Evolutionary conservation across 2,113 vertebrate species (phyloP), one percentile per base, ranked within the genome.

Genomic region (Salminus brasiliensis): DNA sequence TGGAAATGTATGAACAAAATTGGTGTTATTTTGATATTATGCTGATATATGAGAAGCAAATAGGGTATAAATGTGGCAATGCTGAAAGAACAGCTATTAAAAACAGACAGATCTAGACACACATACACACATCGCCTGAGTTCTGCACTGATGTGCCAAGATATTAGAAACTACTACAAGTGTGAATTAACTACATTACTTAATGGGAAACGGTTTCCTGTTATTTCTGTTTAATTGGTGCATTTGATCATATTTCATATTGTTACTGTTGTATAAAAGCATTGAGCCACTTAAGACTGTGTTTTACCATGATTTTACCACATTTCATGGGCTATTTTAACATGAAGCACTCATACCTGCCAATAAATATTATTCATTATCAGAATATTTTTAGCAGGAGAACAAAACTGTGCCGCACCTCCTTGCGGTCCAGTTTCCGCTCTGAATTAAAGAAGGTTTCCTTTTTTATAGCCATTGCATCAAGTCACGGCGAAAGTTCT

Each of bases 1-100:
- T 43, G 55, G 25, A 75, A 69, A 34, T 74, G 10, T 55, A 59
- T 32, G 45, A 25, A 55, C 1, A 15, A 69, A 76, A 72, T n/a
- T 25, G 43, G 6, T 21, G 62, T 66, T 66, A 66, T 66, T 66
- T 23, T 39, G 32, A 39, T n/a, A 36, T 21, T 18, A 21, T 34
- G 32, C 27, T 72, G 34, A 41, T 81, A 53, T 21, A n/a, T 36
- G 60, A 36, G 5, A 16, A 52, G 45, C 60, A 52, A 29, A 30
- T 16, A 41, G 49, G 30, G 49, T 34, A 52, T 65, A 23, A 36
- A 75, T 65, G 11, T 10, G 27, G 36, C 1, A 23, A 16, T 34
- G n/a, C 3, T 39, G 30, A 53, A 13, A n/a, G 13, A 53, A 47
- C 1, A 41, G 30, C n/a, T 36, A 5, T 11, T 55, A 1, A 53